Evolutionary conservation across 64 coral and sea anemone species (phyloP), one percentile per base, ranked within the genome.

Genomic region (Hydrozoanthus tunicans): DNA sequence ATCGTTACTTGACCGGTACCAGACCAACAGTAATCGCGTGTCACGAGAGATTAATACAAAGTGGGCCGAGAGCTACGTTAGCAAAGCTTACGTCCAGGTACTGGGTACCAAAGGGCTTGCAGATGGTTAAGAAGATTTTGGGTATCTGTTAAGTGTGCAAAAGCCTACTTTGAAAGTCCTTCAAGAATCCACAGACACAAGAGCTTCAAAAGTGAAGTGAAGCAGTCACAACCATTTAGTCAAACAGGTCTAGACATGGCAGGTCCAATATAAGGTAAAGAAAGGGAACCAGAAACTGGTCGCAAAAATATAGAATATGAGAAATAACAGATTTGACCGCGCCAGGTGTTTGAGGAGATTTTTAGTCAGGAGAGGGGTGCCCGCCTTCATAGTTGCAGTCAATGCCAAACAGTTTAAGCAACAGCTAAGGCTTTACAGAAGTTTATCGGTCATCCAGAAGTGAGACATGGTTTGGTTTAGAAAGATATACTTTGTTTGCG

Each of bases 91-190:
- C 80, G 55, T 64, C 88, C 13, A 91, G 75, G 53, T 94, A 66
- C 74, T 94, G 89, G 93, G 81, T 94, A 32, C 69, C 89, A 9
- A 85, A 60, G 64, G 89, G 89, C 12, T 77, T 89, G 64, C 70
- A 91, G 55, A 24, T 60, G n/a, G 92, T 93, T 13, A 93, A 89
- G 74, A 62, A 60, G 79, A 32, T 93, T 54, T 23, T 93, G 53
- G 10, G 52, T 77, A 57, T 55, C 10, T 93, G 92, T 70, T 83
- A 90, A 56, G 80, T 79, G 11, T 93, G 92, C 69, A 89, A n/a
- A 90, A 90, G 69, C 6, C 12, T 70, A 56, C 64, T 54, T 6
- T 77, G 78, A 14, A 81, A 90, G 57, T 58, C 85, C 65, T 90
- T 23, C 66, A 77, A 7, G 23, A 58, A 79, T 14, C 92, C 92